phyloP scores from a whole-genome alignment of 2,888 invertebrate genomes.

The Phyllotreta striolata region DNA sequence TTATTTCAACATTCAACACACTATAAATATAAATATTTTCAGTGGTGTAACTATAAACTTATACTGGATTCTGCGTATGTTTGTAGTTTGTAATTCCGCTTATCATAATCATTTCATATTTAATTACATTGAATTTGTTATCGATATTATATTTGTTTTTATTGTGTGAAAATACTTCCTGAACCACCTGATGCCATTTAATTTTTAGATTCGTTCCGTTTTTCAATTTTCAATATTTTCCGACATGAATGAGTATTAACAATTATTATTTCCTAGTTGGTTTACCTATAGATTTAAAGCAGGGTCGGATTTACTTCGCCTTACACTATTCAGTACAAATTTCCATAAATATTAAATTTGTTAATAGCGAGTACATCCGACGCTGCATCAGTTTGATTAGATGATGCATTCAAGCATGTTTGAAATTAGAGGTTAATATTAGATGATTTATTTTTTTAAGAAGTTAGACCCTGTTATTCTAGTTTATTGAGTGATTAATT shows the following conservation, averaged over 20 bases:
- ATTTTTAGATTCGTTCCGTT: slow-evolving; percentile 22
- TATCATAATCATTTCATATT: slow-evolving; percentile 27
- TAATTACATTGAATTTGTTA: slow-evolving; percentile 8
- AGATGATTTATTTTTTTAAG: slow-evolving; percentile 18
- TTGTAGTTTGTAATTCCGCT: slow-evolving; percentile 22
- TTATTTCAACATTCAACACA: no score
- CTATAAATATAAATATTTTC: neutral
- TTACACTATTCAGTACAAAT: neutral
- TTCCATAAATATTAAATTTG: neutral
- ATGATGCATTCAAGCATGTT: slow-evolving; percentile 28
- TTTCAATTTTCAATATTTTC: slow-evolving; percentile 13
- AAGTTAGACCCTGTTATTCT: slow-evolving; percentile 10
- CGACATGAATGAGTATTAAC: slow-evolving; percentile 28
- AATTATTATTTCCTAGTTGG: slow-evolving; percentile 29
- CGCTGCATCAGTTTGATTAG: slow-evolving; percentile 6
- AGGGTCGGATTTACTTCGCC: neutral
- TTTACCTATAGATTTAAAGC: slow-evolving; percentile 9
- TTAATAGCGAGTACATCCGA: slow-evolving; percentile 1
- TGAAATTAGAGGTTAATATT: slow-evolving; percentile 18
- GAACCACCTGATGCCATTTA: slow-evolving; percentile 24
- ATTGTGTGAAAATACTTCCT: slow-evolving; percentile 40
- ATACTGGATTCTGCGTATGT: slow-evolving; percentile 2
- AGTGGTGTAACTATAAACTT: neutral
- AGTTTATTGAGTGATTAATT: no score
- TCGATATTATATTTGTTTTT: slow-evolving; percentile 26